Percentiles rank a stretch among this genome's conserved stretches.
Evolutionary conservation across 2,113 vertebrate species (phyloP).

Genomic region (Tragelaphus imberbis): DNA sequence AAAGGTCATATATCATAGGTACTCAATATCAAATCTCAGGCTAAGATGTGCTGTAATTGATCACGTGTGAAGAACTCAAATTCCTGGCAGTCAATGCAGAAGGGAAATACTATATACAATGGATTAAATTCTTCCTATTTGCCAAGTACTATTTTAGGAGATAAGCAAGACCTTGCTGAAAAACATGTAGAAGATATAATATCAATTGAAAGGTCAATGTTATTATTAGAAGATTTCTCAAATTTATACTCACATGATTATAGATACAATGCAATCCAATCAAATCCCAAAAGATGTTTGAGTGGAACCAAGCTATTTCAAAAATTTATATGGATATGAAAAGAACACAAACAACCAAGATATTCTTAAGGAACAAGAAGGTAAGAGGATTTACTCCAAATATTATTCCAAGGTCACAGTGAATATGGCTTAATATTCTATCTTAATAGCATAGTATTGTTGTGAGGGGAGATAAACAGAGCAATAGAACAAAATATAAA

Average conservation of each 20-base stretch:
- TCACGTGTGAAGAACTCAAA: not conserved
- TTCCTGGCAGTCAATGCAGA: not conserved
- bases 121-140: not conserved
- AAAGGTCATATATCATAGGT: not conserved
- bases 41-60: not conserved
- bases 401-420: not conserved
- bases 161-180: not conserved
- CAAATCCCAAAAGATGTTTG: not conserved
- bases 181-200: not conserved
- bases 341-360: not conserved
- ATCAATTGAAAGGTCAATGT: not conserved
- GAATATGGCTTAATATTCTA: not conserved
- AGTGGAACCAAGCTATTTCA: not conserved
- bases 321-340: not conserved
- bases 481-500: not conserved
- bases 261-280: not conserved
- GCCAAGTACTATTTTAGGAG: not conserved
- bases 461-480: not conserved
- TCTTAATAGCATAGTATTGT: not conserved
- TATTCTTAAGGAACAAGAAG: not conserved
- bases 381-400: not conserved
- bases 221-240: not conserved
- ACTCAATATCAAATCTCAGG: not conserved
- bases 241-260: not conserved
- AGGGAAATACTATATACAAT: not conserved